Evolutionary conservation across 2,888 invertebrate genomes (phyloP), one percentile per base, ranked within the genome.

Genomic region (Plagodis pulveraria): DNA sequence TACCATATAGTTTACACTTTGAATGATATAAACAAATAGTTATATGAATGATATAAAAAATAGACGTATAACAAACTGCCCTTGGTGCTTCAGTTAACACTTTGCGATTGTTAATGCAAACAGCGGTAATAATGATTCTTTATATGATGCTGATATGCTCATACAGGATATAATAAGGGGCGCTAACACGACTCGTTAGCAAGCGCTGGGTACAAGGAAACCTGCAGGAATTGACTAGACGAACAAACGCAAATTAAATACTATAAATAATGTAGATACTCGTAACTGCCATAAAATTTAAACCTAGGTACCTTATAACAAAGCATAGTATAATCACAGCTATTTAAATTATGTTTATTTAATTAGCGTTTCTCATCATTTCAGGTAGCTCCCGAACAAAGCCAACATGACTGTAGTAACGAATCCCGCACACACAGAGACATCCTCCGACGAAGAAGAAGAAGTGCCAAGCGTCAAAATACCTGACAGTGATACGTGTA

Each of bases 321-420:
- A 22, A 22, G 22, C 4, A 22, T 22, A 22, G 22, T 22, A 22
- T 22, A 22, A 22, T 22, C 1, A 22, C 22, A 22, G 22, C 22
- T 22, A 22, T 22, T 22, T 22, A 22, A 22, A 22, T 22, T 22
- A 22, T 22, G 44, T 33, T 46, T 7, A 56, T 52, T 57, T 41
- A 45, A 48, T 6, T 42, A 4, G 4, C 11, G 34, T 10, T 67
- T 71, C 69, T 62, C 58, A 67, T 64, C 49, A 64, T 87, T 86
- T 50, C 87, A 88, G 89, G 73, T 81, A 72, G 77, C 66, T 67
- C 67, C 59, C 8, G 36, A 49, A 68, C 57, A 62, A 68, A 61
- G 56, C 49, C 77, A 86, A 62, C 66, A 93, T 93, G 93, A 93
- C 93, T 62, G 84, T 93, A 62, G 92, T 93, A 42, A 91, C 89